Evolutionary conservation across 2,888 invertebrate genomes (phyloP), one percentile per base, ranked within the genome.

Genomic region (Drosophila sordidapex): DNA sequence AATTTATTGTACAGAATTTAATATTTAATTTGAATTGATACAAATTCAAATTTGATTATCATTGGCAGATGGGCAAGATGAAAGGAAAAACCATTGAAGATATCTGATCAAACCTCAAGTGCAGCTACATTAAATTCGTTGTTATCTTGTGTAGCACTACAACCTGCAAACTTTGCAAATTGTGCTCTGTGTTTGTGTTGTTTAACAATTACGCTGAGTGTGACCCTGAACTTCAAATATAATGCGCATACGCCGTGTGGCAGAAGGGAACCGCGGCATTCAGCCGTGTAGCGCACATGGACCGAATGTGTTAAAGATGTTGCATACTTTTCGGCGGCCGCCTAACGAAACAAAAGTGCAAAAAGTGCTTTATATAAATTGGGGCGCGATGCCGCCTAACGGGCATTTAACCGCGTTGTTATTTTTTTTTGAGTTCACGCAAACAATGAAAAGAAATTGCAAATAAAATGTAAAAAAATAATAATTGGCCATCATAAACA

Each of bases 291-390:
- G 27, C 27, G 18, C 25, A 66, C 10, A 27, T 15, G 6, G 11
- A 2, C n/a, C 27, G 38, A 18, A 15, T 59, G 3, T 49, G 8
- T 27, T 7, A 29, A 68, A 58, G 27, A 51, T 62, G 81, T 77
- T 68, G 81, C 83, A 81, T 81, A 76, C 81, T 83, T 80, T 80
- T 53, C 43, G 83, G 79, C 80, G 43, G 62, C 0, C 27, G 33
- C 13, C 10, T 15, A 60, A 38, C 35, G 25, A 65, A 49, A 21
- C 56, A 59, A 67, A 67, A 59, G 33, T 53, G 29, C 0, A 48
- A 65, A 63, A 61, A 70, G 46, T 46, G 48, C 38, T 57, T 58
- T 53, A 49, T 57, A 58, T 69, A 60, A 59, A 66, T 67, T 63
- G 63, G 49, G 36, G 27, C 67, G 29, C 25, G 21, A 5, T 25